phyloP scores from a whole-genome alignment of 2,113 vertebrate species.

The Pitta sordida region DNA sequence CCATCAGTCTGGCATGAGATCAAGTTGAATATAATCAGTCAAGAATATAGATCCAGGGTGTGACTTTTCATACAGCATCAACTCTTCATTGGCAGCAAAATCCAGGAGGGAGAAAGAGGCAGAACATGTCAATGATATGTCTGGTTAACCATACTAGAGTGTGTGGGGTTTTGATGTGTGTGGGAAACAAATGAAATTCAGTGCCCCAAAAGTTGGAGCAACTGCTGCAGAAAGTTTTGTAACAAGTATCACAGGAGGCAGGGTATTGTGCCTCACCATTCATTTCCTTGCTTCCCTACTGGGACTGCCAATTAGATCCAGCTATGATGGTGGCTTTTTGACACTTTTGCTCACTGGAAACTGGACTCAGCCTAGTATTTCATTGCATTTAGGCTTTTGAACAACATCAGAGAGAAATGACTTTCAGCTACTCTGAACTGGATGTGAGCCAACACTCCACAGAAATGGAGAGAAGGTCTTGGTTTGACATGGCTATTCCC shows the following conservation, averaged over 20 bases:
- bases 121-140: background rate
- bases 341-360: slow-evolving; percentile 29
- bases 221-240: slow-evolving; percentile 27
- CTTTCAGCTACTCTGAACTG: slow-evolving; percentile 19
- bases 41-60: background rate
- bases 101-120: background rate
- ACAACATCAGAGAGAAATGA: slow-evolving; percentile 32
- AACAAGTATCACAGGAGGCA: slow-evolving; percentile 1
- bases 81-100: background rate
- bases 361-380: slow-evolving; percentile 31
- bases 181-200: background rate
- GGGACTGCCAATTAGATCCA: slow-evolving; percentile 39
- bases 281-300: background rate
- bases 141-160: background rate
- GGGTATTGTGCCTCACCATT: background rate
- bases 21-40: background rate
- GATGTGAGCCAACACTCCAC: background rate
- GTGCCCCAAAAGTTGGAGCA: background rate
- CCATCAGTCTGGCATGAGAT: background rate
- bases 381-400: slow-evolving; percentile 52
- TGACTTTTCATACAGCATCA: background rate
- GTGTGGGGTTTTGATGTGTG: background rate
- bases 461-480: background rate
- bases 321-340: slow-evolving; percentile 49
- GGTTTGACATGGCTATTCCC: background rate